Evolutionary conservation across 2,888 invertebrate species (phyloP).

Genomic region (Phorcus lineatus): DNA sequence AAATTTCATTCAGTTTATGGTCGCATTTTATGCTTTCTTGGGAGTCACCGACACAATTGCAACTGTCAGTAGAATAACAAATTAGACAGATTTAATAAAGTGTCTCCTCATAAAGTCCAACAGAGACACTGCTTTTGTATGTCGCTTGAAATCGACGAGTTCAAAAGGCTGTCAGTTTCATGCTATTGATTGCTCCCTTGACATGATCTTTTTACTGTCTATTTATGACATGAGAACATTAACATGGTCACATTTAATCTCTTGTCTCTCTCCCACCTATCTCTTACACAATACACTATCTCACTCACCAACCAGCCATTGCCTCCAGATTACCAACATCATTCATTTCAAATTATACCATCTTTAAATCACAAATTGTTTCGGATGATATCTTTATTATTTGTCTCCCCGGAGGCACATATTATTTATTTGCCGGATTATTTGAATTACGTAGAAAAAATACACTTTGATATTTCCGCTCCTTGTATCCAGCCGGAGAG

Average conservation of each 20-base stretch:
- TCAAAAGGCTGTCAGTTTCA: not conserved
- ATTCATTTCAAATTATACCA: too few species aligned
- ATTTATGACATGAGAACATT: not conserved
- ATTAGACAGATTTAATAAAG: slow-evolving; percentile 18
- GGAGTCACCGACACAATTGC: slow-evolving; percentile 3
- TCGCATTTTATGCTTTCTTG: slow-evolving; percentile 12
- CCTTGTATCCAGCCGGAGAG: not conserved
- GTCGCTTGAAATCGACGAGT: not conserved
- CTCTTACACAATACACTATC: not conserved
- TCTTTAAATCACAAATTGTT: too few species aligned
- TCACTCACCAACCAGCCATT: not conserved
- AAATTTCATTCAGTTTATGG: slow-evolving; percentile 12
- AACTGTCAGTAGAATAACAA: slow-evolving; percentile 15
- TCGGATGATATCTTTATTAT: too few species aligned
- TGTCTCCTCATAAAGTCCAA: slow-evolving; percentile 12
- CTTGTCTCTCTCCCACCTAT: not conserved
- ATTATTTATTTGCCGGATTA: not conserved
- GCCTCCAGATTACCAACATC: too few species aligned
- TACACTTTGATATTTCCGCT: not conserved
- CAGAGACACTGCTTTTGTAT: not conserved
- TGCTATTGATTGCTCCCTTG: not conserved
- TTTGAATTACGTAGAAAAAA: not conserved
- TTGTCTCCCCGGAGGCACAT: not conserved
- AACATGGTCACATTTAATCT: not conserved
- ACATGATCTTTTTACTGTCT: slow-evolving; percentile 22